Percentiles rank a stretch among this genome's conserved stretches.
Conservation (phyloP, 2,113 vertebrate species). For the Pseudorasbora parva region DNA sequence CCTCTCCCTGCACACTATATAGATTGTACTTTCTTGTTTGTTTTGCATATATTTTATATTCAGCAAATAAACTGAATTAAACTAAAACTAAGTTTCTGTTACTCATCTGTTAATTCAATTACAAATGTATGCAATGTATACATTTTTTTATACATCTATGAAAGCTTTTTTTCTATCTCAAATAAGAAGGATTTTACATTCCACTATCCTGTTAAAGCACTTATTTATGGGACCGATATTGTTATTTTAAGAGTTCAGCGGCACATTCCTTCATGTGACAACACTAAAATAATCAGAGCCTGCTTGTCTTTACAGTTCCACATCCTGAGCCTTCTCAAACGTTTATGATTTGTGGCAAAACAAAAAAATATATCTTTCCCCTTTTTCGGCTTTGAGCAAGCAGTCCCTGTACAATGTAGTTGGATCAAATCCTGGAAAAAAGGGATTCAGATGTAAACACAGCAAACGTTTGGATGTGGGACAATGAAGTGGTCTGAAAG, state of each 20-base stretch:
- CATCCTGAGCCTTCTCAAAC: conserved; percentile 58
- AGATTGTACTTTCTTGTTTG: too few relatives aligned
- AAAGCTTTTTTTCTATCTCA: conserved; percentile 39
- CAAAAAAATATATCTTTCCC: conserved; percentile 57
- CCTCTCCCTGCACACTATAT: too few relatives aligned
- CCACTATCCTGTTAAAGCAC: conserved; percentile 31
- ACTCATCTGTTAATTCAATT: too few relatives aligned
- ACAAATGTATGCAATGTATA: not conserved
- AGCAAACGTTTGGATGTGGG: conserved; percentile 56
- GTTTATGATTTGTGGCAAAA: conserved; percentile 56
- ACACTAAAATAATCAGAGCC: conserved; percentile 51
- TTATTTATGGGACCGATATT: conserved; percentile 47
- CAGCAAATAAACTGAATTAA: too few relatives aligned
- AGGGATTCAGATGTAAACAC: conserved; percentile 62
- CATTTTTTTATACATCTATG: conserved; percentile 30
- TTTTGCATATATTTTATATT: too few relatives aligned
- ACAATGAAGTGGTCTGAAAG: conserved; percentile 55
- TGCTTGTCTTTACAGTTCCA: conserved; percentile 58
- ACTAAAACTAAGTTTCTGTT: too few relatives aligned
- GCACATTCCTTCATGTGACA: conserved; percentile 45
- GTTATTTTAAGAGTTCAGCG: conserved; percentile 50
- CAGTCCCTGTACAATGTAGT: conserved; percentile 43
- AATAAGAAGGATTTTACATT: conserved; percentile 47
- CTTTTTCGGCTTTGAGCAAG: conserved; percentile 34
- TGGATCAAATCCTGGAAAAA: conserved; percentile 65